Base-by-base conservation (phyloP, 2,888 invertebrate species). In the Athalia circularis region DNA sequence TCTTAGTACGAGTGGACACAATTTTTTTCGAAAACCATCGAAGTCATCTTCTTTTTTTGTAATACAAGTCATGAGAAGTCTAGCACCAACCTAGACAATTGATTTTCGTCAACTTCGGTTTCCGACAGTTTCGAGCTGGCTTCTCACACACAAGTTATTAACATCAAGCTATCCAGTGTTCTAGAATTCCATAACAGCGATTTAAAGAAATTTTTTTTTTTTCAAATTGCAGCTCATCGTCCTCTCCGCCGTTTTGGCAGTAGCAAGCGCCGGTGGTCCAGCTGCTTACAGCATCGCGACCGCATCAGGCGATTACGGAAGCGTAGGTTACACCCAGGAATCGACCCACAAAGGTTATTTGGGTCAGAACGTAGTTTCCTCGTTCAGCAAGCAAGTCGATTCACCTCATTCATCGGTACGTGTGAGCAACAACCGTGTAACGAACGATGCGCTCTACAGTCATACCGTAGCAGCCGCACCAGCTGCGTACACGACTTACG, bases 341-440 rank as follows among this genome's bases (percentile, higher is more conserved):
- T 86, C 86, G 4, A 87, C 88, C 11, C 87, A 88, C 76, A 88
- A 87, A 79, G 87, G 87, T 7, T 86, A 83, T 76, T 88, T 82
- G 5, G 87, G 88, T 4, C 86, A 87, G 77, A 87, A 88, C 79
- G 87, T 86, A 5, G 65, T 86, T n/a, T 85, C 87, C 3, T 80
- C 83, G 45, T 87, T 85, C 81, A 83, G 82, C 75, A 86, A 86
- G 65, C 79, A 84, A 47, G 87, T 87, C 48, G 86, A 88, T 15
- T 82, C 87, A 7, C 87, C 87, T 3, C 84, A 87, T 64, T 86
- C 87, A 3, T 84, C 84, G 5, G 87, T 87, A 6, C 85, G 84
- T 47, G 87, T 87, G 4, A 85, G 82, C 83, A 87, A 85, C 81
- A 86, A 85, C 70, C 86, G 83, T 50, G 81, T 84, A 52, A 85